phyloP scores from a whole-genome alignment of 2,888 invertebrate species.

The Halictus quadricinctus region DNA sequence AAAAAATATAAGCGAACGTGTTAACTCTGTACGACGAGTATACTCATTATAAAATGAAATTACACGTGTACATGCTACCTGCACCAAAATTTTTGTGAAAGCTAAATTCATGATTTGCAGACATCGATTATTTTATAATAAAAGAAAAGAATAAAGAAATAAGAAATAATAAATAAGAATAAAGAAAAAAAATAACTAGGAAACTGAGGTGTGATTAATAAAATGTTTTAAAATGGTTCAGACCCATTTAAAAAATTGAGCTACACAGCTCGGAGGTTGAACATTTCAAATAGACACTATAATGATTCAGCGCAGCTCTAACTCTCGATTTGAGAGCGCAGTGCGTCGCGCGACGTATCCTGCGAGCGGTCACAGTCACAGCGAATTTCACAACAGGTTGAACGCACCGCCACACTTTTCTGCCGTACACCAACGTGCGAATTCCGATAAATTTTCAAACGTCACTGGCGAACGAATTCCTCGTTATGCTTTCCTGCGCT shows the following conservation, averaged over 20 bases:
- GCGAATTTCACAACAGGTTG: constrained; percentile 58
- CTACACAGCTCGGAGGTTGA: neutral
- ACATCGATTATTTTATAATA: no score
- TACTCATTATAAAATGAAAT: neutral
- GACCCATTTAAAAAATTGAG: neutral
- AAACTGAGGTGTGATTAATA: no score
- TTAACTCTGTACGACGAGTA: neutral
- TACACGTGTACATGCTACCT: neutral
- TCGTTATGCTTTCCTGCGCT: constrained; percentile 48
- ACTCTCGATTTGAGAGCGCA: neutral
- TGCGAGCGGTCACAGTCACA: constrained; percentile 24
- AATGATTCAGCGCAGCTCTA: neutral
- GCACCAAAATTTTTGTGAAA: neutral
- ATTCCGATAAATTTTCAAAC: constrained; percentile 53
- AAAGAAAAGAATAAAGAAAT: no score
- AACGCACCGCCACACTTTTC: constrained; percentile 53
- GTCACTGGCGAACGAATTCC: constrained; percentile 32
- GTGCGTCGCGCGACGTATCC: constrained; percentile 16
- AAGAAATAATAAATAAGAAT: no score
- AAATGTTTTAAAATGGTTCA: neutral
- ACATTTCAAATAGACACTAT: neutral
- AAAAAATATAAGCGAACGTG: no score
- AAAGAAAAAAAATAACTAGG: no score
- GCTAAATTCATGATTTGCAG: neutral
- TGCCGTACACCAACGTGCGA: constrained; percentile 46